phyloP scores from a whole-genome alignment of 2,888 invertebrate genomes.

The Periphyllus acericola region DNA sequence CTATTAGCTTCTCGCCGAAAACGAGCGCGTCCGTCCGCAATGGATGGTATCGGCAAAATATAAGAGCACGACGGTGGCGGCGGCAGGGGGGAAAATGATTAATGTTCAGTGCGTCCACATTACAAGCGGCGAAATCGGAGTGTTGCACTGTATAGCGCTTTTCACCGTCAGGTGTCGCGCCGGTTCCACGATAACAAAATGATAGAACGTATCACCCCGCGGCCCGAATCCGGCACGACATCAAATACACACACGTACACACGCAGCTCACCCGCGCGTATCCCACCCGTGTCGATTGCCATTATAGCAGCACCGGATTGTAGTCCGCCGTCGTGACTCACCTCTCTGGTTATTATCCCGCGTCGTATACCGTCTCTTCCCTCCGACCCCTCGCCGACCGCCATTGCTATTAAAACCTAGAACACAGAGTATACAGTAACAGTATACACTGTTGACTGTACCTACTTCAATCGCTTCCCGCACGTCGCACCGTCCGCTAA shows the following conservation, averaged over 20 bases:
- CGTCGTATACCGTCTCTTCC: neutral
- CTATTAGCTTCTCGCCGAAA: neutral
- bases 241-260: too few relatives aligned
- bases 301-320: neutral
- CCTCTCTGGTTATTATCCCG: neutral
- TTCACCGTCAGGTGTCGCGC: too few relatives aligned
- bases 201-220: neutral
- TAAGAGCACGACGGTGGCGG: neutral
- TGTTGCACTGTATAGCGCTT: too few relatives aligned
- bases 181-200: too few relatives aligned
- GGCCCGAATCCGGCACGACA: neutral
- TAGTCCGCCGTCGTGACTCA: neutral
- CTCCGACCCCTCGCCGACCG: neutral
- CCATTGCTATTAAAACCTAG: too few relatives aligned
- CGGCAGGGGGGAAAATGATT: neutral
- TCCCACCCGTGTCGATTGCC: neutral
- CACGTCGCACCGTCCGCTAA: neutral
- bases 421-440: too few relatives aligned
- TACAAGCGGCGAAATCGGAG: neutral
- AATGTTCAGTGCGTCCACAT: slow-evolving; percentile 45
- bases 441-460: too few relatives aligned
- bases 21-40: neutral
- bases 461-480: neutral
- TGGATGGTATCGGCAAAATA: neutral
- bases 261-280: too few relatives aligned